These are phyloP conservation scores for Zalophus californianus DNA, from an alignment of 2,797 vertebrate genomes.

Conservation along the genomic window DNA sequence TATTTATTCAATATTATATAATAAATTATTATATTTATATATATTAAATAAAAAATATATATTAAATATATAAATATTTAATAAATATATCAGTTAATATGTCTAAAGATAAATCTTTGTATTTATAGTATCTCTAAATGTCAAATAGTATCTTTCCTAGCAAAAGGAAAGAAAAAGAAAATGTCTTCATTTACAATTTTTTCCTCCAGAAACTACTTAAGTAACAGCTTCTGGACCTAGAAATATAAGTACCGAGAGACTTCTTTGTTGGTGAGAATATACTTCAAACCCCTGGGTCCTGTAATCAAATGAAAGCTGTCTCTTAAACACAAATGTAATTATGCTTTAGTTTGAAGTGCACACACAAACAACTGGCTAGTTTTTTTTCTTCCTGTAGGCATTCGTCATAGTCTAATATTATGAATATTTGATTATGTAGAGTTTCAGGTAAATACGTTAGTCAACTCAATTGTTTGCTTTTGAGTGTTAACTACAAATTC, in stretches of 20 bases:
- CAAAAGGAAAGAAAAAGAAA: not conserved
- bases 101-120: not conserved
- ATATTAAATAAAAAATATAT: too few species aligned
- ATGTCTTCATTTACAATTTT: conserved; percentile 22
- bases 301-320: conserved; percentile 23
- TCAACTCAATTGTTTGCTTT: not conserved
- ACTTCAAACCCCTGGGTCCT: not conserved
- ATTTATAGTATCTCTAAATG: not conserved
- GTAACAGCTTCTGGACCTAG: not conserved
- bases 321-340: not conserved
- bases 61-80: too few species aligned
- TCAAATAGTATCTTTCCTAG: not conserved
- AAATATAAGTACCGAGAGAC: not conserved
- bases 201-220: conserved; percentile 26
- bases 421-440: not conserved
- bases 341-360: not conserved
- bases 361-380: not conserved
- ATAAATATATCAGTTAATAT: not conserved
- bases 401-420: not conserved
- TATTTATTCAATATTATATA: not conserved
- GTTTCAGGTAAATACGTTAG: conserved; percentile 18
- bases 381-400: not conserved
- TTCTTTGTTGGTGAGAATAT: conserved; percentile 3
- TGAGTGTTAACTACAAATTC: not conserved
- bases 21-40: too few species aligned